Percentiles rank a stretch among this genome's conserved stretches.
Conservation (phyloP, 2,888 invertebrate species). For the Drosophila emarginata region DNA sequence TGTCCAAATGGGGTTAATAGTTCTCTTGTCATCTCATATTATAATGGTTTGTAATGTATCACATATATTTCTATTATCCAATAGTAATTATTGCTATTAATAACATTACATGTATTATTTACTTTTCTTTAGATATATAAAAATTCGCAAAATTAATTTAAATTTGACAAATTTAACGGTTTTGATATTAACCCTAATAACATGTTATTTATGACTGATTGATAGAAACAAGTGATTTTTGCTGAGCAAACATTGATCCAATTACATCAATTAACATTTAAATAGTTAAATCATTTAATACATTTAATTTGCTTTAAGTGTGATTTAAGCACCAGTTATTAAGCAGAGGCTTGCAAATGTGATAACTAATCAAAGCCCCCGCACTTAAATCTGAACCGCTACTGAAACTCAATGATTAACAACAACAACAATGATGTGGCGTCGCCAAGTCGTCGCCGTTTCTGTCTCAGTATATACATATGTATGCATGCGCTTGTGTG, state of each 20-base stretch:
- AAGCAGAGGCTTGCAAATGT: neutral
- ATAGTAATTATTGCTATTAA: too few species aligned
- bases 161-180: too few species aligned
- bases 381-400: constrained; percentile 47
- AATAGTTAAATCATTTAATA: neutral
- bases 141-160: too few species aligned
- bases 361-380: constrained; percentile 24
- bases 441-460: constrained; percentile 56
- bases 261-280: neutral
- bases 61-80: too few species aligned
- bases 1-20: too few species aligned
- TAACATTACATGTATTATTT: too few species aligned
- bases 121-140: too few species aligned
- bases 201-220: neutral
- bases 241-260: constrained; percentile 18
- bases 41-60: too few species aligned
- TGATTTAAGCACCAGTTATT: neutral
- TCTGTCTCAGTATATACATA: constrained; percentile 18
- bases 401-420: constrained; percentile 49
- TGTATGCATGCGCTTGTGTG: constrained; percentile 23
- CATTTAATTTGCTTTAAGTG: neutral
- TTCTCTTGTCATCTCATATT: too few species aligned
- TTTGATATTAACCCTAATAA: too few species aligned
- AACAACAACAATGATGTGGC: constrained; percentile 50
- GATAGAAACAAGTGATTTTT: neutral